phyloP scores from a whole-genome alignment of 2,888 invertebrate species.

The Harpagoxenus sublaevis region DNA sequence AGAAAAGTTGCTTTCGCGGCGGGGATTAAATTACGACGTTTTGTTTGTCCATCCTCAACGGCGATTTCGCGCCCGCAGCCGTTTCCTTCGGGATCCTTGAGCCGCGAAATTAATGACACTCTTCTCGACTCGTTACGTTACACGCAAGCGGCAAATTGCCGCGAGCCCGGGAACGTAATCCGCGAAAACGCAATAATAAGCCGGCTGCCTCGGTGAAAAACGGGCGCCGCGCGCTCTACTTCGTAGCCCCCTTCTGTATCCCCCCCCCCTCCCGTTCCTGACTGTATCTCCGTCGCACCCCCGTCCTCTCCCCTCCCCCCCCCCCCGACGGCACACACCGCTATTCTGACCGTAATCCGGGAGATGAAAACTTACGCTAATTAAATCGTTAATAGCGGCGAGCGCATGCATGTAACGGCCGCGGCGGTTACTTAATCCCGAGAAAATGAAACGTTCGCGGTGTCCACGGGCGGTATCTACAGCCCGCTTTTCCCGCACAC shows the following conservation, averaged over 20 bases:
- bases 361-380: conserved; percentile 86
- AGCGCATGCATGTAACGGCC: conserved; percentile 82
- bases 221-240: conserved; percentile 61
- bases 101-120: conserved; percentile 50
- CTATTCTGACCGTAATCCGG: conserved; percentile 79
- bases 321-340: conserved; percentile 34
- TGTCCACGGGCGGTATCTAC: conserved; percentile 76
- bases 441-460: conserved; percentile 83
- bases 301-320: conserved; percentile 27
- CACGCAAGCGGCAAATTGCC: conserved; percentile 78
- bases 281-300: background rate
- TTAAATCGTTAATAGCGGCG: conserved; percentile 85
- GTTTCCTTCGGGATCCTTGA: conserved; percentile 30
- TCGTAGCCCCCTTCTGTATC: background rate
- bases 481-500: conserved; percentile 66
- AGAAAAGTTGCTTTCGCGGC: conserved; percentile 5
- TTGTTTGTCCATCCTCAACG: conserved; percentile 18
- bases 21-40: conserved; percentile 39
- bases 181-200: conserved; percentile 81
- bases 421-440: conserved; percentile 84
- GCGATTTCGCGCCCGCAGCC: conserved; percentile 3
- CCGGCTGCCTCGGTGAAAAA: conserved; percentile 77
- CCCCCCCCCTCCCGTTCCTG: background rate
- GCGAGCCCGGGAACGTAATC: conserved; percentile 75
- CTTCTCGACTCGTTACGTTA: conserved; percentile 53